Base-by-base conservation (phyloP, 1,140 invertebrate genomes). In the Drosophila aff. region DNA sequence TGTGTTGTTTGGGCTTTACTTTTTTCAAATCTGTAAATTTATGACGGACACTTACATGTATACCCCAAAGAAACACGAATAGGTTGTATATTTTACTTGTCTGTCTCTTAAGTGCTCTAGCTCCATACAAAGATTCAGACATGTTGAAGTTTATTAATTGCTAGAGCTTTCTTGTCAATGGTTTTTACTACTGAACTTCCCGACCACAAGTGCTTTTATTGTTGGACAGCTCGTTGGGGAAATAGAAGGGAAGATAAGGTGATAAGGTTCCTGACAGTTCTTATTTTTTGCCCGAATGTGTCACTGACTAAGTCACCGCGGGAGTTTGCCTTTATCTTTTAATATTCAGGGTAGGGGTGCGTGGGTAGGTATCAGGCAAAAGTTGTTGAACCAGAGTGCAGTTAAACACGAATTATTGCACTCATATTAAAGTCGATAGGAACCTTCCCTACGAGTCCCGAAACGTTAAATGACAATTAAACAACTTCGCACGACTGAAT, bases 231-330 rank as follows among this genome's bases (percentile, higher is more conserved):
- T 33, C 43, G 31, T 58, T 47, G 10, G 16, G 26, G 33, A 59
- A 73, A 46, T 58, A n/a, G 3, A 69, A 36, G 23, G 36, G n/a
- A 69, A 43, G 43, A 73, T 73, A 73, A 73, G 65, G 28, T 31
- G 67, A 71, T 71, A 71, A 71, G 49, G 47, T 46, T 31, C 3
- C 10, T n/a, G 15, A 28, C 18, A 10, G 18, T 16, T 49, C 16
- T 33, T 52, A 18, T 33, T 23, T 50, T 16, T 21, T 60, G n/a
- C 43, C 43, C 9, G 41, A 50, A 33, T 33, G 43, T 23, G 11
- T 41, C 36, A 38, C 18, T 52, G 47, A 38, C 64, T 47, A 15
- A 47, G 33, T 16, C 8, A 55, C 16, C 15, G 18, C 33, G 4
- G 21, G 9, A 23, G 15, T n/a, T 26, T 3, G 38, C 36, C n/a